Evolutionary conservation across 2,113 vertebrate genomes (phyloP), one percentile per base, ranked within the genome.

Genomic region (Phalacrocorax pelagicus): DNA sequence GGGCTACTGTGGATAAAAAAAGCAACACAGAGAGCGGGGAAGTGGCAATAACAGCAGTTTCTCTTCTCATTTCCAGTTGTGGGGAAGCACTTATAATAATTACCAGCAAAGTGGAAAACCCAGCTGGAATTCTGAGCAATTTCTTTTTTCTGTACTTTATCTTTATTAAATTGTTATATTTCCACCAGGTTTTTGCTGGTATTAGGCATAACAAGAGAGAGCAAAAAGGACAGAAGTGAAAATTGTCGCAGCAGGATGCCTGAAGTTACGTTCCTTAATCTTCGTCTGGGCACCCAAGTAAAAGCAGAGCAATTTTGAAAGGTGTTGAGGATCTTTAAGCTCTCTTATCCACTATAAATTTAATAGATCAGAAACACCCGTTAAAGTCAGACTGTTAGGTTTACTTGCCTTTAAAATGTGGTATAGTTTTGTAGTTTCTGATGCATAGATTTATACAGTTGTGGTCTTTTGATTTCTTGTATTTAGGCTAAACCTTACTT

Each of bases 31-130:
- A 92, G 72, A 83, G 63, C 46, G 49, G 42, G 58, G 6, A 97
- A 98, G 92, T 65, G 83, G 86, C 65, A 70, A 67, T 90, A 81
- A 87, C 51, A 89, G 78, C 65, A 86, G 81, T 79, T 96, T 92
- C 59, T 93, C 78, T 90, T 96, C 94, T 96, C 59, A 38, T 84
- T 90, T 91, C 81, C 55, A 90, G 82, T 95, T 26, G 58, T 94
- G 77, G 88, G 86, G 72, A 97, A 87, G 92, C 87, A 97, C 95
- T 98, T 98, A 95, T 0, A 78, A 91, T 97, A 97, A 98, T 97
- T 95, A 81, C 80, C 40, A 95, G 74, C 75, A 90, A 96, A 98
- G 96, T 97, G 92, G 93, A 92, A 94, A 95, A 92, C 95, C 40
- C 86, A 19, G 94, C 78, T 93, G 94, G 96, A 97, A 90, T 89